Percentiles rank a stretch among this genome's conserved stretches.
These are phyloP conservation scores for Oreortyx pictus DNA, from an alignment of 2,797 vertebrate species.

Conservation along the genomic window DNA sequence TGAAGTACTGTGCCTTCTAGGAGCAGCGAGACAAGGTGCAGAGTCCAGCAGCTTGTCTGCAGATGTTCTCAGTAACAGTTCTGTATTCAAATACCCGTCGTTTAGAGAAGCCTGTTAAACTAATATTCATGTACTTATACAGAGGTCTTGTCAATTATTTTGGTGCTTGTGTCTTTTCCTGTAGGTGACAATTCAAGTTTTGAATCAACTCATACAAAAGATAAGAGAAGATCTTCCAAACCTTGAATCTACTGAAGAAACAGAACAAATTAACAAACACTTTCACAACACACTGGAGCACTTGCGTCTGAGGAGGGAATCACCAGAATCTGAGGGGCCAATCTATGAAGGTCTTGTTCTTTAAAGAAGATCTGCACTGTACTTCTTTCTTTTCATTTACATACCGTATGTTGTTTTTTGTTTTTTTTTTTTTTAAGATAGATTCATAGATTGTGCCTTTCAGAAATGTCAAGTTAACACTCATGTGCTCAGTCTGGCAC, in stretches of 20 bases:
- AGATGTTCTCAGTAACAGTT: neutral
- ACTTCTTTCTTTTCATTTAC: conserved; percentile 50
- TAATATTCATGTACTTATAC: neutral
- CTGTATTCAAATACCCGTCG: neutral
- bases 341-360: conserved; percentile 96
- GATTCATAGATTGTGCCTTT: conserved; percentile 84
- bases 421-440: conserved; percentile 71
- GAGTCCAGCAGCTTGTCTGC: neutral
- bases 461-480: conserved; percentile 78
- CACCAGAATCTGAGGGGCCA: conserved; percentile 92
- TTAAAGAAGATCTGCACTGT: conserved; percentile 74
- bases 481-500: conserved; percentile 75
- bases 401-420: conserved; percentile 59
- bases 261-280: conserved; percentile 99
- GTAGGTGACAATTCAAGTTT: conserved; percentile 96
- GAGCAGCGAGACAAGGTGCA: neutral
- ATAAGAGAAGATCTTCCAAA: conserved; percentile 98
- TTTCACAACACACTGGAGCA: conserved; percentile 99
- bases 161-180: neutral
- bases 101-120: neutral
- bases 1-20: neutral
- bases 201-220: conserved; percentile 99
- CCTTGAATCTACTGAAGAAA: conserved; percentile 97
- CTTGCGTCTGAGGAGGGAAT: conserved; percentile 93
- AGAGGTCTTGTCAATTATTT: neutral